phyloP scores from a whole-genome alignment of 2,797 vertebrate genomes.

The Eospalax fontanierii region DNA sequence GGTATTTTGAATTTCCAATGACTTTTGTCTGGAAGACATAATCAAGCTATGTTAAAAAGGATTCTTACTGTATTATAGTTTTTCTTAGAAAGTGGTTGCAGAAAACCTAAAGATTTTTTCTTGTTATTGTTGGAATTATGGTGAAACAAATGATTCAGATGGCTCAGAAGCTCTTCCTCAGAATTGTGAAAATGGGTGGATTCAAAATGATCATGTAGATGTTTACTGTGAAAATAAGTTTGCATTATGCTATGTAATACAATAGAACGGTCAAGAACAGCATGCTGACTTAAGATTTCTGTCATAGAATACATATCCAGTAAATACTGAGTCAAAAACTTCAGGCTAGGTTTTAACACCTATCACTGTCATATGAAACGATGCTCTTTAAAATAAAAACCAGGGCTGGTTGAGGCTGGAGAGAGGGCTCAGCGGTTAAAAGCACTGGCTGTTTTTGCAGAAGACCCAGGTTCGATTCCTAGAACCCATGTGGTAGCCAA shows the following conservation, averaged over 20 bases:
- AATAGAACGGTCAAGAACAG: conserved; percentile 22
- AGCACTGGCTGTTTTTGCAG: too few species aligned
- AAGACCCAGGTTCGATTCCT: too few species aligned
- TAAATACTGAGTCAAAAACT: conserved; percentile 54
- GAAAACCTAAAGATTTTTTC: background rate
- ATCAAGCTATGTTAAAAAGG: background rate
- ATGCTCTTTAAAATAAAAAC: background rate
- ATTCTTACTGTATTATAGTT: conserved; percentile 3
- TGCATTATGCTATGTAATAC: background rate
- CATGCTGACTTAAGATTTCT: background rate
- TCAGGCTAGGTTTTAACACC: conserved; percentile 17
- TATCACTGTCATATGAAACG: background rate
- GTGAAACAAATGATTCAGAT: background rate
- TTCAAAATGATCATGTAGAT: background rate
- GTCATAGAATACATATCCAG: background rate
- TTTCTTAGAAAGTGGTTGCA: conserved; percentile 16
- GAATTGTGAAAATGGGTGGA: background rate
- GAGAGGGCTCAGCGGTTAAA: background rate
- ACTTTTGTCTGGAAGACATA: conserved; percentile 49
- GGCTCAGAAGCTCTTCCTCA: background rate
- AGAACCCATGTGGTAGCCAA: too few species aligned
- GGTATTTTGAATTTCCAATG: conserved; percentile 35
- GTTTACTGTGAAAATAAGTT: conserved; percentile 1
- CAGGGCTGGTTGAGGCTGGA: background rate
- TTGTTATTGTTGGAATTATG: background rate